Percentiles rank a stretch among this genome's conserved stretches.
Evolutionary conservation across 1,140 invertebrate genomes (phyloP).

Genomic region (Hyphantria cunea): DNA sequence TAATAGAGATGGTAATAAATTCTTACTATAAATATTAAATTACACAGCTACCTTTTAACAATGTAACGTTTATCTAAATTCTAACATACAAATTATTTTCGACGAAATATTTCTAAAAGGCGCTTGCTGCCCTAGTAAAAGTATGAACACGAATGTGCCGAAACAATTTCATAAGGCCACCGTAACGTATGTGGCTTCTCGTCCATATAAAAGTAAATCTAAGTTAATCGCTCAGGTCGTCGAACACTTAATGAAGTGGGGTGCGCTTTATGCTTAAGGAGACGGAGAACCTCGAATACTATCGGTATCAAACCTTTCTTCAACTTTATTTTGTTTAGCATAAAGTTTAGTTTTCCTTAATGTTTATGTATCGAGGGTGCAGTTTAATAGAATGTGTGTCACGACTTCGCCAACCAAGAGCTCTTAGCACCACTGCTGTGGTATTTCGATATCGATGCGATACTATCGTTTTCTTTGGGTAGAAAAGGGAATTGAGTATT

Average conservation of each 20-base stretch:
- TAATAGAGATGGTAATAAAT: no score
- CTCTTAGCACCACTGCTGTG: conserved; percentile 3
- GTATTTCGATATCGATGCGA: conserved; percentile 4
- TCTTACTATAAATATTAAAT: no score
- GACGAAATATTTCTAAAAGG: not conserved
- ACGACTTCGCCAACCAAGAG: conserved; percentile 10
- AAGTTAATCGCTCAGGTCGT: conserved; percentile 37
- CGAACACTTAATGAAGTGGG: conserved; percentile 42
- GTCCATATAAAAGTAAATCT: conserved; percentile 36
- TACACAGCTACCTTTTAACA: no score
- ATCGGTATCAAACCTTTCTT: conserved; percentile 1
- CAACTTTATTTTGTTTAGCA: conserved; percentile 1
- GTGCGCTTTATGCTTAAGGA: conserved; percentile 28
- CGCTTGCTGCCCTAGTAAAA: not conserved
- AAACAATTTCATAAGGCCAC: conserved; percentile 23
- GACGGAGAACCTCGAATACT: conserved; percentile 9
- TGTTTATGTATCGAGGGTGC: conserved; percentile 12
- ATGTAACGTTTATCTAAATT: no score
- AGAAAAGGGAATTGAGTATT: not conserved
- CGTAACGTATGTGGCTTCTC: conserved; percentile 15
- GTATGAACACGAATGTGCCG: conserved; percentile 4
- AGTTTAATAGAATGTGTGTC: conserved; percentile 19
- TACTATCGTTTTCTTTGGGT: conserved; percentile 2
- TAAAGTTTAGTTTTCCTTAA: conserved; percentile 4
- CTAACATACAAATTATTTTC: not conserved